Conservation (phyloP, 1,140 invertebrate genomes). For the Chlorops oryzae region DNA sequence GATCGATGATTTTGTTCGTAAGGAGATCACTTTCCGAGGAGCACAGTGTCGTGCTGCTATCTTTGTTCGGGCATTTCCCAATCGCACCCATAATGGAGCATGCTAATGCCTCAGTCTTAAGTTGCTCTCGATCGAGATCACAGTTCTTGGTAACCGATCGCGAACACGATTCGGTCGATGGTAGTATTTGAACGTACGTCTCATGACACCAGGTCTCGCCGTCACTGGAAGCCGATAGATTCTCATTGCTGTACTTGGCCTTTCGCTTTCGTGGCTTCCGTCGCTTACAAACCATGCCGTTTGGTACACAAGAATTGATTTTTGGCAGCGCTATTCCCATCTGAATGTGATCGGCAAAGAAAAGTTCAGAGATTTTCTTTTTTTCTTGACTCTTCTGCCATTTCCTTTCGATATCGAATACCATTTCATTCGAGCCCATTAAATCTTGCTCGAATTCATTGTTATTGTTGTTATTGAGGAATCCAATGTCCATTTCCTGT, state of each 20-base stretch:
- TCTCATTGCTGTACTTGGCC: conserved; percentile 21
- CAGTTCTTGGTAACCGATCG: conserved; percentile 44
- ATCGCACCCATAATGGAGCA: conserved; percentile 43
- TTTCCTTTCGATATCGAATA: not conserved
- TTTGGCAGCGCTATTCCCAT: conserved; percentile 26
- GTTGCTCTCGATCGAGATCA: conserved; percentile 38
- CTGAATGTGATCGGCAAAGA: conserved; percentile 27
- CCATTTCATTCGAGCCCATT: too few species aligned
- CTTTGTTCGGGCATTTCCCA: conserved; percentile 31
- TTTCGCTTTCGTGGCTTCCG: too few species aligned
- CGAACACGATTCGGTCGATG: conserved; percentile 33
- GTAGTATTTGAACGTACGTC: too few species aligned
- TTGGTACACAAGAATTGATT: conserved; percentile 1
- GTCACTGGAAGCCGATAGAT: too few species aligned
- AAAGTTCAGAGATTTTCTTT: conserved; percentile 1
- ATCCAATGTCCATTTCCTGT: too few species aligned
- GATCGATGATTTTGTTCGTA: conserved; percentile 14
- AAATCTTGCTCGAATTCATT: not conserved
- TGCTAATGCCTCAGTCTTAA: conserved; percentile 44
- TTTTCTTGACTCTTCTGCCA: not conserved
- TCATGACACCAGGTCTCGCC: too few species aligned
- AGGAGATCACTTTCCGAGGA: conserved; percentile 12
- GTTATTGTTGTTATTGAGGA: too few species aligned
- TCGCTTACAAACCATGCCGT: not conserved
- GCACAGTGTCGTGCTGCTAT: conserved; percentile 5